Conservation (phyloP, 1,140 invertebrate species). For the Diorhabda carinulata region DNA sequence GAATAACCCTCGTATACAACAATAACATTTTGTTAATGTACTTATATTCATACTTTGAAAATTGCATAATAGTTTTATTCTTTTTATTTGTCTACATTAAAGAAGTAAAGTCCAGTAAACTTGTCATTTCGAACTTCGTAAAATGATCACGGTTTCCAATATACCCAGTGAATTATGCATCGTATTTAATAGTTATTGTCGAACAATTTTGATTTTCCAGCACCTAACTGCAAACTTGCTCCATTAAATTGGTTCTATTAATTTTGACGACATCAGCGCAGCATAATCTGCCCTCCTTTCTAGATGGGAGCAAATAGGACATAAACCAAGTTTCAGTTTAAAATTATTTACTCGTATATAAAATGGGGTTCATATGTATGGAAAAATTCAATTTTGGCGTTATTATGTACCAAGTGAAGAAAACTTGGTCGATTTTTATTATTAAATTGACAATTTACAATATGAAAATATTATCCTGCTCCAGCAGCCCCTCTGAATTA, state of each 20-base stretch:
- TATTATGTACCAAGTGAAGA: too few relatives aligned
- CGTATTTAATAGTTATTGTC: constrained; percentile 12
- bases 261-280: background rate
- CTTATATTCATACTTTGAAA: background rate
- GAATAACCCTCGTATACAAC: too few relatives aligned
- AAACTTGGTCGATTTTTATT: too few relatives aligned
- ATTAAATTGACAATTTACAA: too few relatives aligned
- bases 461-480: too few relatives aligned
- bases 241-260: constrained; percentile 15
- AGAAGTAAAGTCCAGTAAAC: background rate
- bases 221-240: constrained; percentile 8
- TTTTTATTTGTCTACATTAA: background rate
- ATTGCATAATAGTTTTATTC: background rate
- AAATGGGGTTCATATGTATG: too few relatives aligned
- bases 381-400: too few relatives aligned
- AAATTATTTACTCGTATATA: too few relatives aligned
- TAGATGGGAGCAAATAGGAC: too few relatives aligned
- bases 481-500: too few relatives aligned
- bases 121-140: background rate
- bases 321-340: too few relatives aligned
- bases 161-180: constrained; percentile 8
- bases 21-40: too few relatives aligned
- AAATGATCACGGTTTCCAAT: constrained; percentile 6
- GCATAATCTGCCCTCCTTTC: background rate
- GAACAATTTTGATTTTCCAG: constrained; percentile 9